Conservation (phyloP, 1,140 invertebrate species). For the Aphelenchoides avenae region DNA sequence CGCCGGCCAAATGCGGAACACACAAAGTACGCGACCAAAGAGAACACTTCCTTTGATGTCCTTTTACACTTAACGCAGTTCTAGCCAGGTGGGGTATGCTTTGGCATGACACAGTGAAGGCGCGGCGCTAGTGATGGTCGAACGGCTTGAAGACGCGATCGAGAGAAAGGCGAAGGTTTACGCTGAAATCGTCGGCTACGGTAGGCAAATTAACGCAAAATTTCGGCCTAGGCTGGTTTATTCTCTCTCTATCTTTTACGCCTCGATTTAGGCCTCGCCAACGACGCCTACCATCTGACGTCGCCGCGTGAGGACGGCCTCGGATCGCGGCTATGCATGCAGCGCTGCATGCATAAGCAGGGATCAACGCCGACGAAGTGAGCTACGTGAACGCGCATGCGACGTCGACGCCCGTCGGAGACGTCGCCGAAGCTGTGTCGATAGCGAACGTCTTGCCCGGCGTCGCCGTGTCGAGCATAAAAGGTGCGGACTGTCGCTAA, state of each 20-base stretch:
- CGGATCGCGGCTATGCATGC: constrained; percentile 86
- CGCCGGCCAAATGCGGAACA: too few relatives aligned
- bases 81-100: too few relatives aligned
- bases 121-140: constrained; percentile 79
- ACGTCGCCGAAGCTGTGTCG: constrained; percentile 80
- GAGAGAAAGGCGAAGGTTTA: constrained; percentile 75
- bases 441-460: too few relatives aligned
- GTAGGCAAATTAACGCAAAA: constrained; percentile 58
- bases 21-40: too few relatives aligned
- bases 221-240: background rate
- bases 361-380: constrained; percentile 67
- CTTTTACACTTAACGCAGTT: too few relatives aligned
- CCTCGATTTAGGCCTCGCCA: constrained; percentile 70
- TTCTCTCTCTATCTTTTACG: background rate
- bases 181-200: constrained; percentile 89
- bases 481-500: too few relatives aligned
- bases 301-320: constrained; percentile 79
- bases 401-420: constrained; percentile 91
- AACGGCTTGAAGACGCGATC: constrained; percentile 80
- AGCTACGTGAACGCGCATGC: constrained; percentile 94
- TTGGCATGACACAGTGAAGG: too few relatives aligned
- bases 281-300: constrained; percentile 89
- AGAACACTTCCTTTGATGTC: too few relatives aligned
- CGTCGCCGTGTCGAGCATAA: too few relatives aligned
- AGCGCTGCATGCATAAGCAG: constrained; percentile 73